A percentile compares a stretch with the other conserved stretches of the same genome.
phyloP scores from a whole-genome alignment of 2,113 vertebrate genomes.

The Scatophagus argus region DNA sequence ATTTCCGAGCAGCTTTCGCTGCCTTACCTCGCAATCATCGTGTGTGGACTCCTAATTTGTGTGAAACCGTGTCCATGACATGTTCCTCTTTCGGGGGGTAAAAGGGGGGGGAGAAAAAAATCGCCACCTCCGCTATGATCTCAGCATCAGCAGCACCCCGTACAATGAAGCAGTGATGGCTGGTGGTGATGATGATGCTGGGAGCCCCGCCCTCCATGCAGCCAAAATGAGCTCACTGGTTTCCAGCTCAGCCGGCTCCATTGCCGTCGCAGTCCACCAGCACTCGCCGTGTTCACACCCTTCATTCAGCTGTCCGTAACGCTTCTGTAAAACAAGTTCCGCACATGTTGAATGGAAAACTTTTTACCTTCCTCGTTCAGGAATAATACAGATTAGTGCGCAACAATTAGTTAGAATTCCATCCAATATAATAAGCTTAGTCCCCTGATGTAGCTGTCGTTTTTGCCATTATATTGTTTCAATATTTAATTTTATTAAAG shows the following conservation, averaged over 20 bases:
- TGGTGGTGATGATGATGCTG: slow-evolving; percentile 79
- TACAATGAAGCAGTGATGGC: slow-evolving; percentile 79
- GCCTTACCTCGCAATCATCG: slow-evolving; percentile 74
- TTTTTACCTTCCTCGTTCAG: no score
- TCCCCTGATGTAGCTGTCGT: no score
- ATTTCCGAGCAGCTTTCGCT: background rate
- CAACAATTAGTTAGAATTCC: no score
- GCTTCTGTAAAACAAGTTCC: no score
- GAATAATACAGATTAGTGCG: no score
- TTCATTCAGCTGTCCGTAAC: background rate
- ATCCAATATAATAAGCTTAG: no score
- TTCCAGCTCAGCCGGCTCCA: slow-evolving; percentile 31
- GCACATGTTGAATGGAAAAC: no score
- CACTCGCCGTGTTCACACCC: background rate
- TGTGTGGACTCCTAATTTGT: slow-evolving; percentile 28
- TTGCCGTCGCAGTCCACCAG: slow-evolving; percentile 55
- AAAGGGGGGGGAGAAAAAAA: background rate
- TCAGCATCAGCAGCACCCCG: slow-evolving; percentile 82
- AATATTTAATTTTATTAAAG: no score
- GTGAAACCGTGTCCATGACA: slow-evolving; percentile 60
- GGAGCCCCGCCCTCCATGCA: slow-evolving; percentile 80
- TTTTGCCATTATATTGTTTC: no score
- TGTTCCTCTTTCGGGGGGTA: background rate
- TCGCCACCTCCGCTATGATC: slow-evolving; percentile 26
- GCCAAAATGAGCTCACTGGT: slow-evolving; percentile 78